A percentile compares a stretch with the other conserved stretches of the same genome.
Conservation (phyloP, 2,797 vertebrate species). For the Cephalopachus bancanus region DNA sequence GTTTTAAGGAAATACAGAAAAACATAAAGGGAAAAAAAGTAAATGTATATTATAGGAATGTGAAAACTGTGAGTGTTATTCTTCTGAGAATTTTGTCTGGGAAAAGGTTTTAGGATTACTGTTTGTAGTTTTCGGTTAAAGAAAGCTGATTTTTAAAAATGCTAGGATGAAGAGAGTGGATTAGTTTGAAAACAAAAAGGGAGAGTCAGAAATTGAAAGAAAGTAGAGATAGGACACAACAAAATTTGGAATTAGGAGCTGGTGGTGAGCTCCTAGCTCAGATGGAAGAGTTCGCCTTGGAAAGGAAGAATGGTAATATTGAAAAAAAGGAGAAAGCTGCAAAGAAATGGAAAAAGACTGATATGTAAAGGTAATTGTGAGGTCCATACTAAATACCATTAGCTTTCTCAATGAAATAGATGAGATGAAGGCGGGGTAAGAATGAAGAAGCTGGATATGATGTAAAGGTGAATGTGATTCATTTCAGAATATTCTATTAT, state of each 20-base stretch:
- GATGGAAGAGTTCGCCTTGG: background rate
- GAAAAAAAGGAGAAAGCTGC: background rate
- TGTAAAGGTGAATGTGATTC: background rate
- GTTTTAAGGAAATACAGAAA: background rate
- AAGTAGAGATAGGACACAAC: background rate
- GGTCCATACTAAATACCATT: background rate
- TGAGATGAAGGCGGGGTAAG: background rate
- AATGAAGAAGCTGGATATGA: background rate
- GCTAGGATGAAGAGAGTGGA: background rate
- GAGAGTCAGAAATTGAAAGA: background rate
- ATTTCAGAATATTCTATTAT: background rate
- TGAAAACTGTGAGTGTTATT: background rate
- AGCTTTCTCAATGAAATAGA: background rate
- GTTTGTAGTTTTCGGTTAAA: background rate
- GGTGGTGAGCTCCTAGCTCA: background rate
- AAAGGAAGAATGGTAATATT: background rate
- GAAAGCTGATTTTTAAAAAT: background rate
- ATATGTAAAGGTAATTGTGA: background rate
- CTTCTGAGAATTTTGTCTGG: conserved; percentile 3
- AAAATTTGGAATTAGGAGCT: background rate
- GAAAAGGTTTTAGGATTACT: background rate
- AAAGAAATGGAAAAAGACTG: background rate
- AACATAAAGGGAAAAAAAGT: background rate
- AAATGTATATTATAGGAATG: background rate
- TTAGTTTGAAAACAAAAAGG: background rate